Conservation (phyloP, 2,113 vertebrate genomes). For the Muntiacus muntjak region DNA sequence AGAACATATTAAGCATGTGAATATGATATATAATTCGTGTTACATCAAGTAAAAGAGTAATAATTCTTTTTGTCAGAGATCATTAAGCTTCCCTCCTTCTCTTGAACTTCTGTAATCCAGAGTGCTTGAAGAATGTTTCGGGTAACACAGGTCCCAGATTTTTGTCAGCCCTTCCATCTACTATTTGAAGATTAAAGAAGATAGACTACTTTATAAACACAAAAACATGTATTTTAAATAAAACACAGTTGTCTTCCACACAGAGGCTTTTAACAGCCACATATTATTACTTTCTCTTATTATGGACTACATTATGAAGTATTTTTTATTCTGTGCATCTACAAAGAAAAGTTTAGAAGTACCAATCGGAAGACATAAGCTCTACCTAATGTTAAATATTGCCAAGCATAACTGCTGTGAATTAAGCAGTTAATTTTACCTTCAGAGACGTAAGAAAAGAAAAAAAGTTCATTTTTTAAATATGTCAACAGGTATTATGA, state of each 20-base stretch:
- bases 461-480: constrained; percentile 43
- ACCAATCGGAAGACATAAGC: constrained; percentile 28
- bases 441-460: background rate
- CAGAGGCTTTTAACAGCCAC: background rate
- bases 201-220: background rate
- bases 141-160: background rate
- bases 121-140: background rate
- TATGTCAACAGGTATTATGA: constrained; percentile 40
- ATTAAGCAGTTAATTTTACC: constrained; percentile 2
- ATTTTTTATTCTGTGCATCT: background rate
- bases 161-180: background rate
- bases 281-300: background rate
- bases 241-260: background rate
- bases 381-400: constrained; percentile 37
- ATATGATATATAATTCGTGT: background rate
- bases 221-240: background rate
- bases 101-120: background rate
- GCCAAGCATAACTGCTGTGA: background rate
- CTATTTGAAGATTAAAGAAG: background rate
- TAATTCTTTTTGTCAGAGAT: background rate
- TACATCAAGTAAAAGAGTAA: background rate
- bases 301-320: background rate
- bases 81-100: background rate
- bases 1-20: background rate
- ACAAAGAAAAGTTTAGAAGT: background rate